Conservation (phyloP, 2,888 invertebrate species). For the Dasysyrphus tricinctus region DNA sequence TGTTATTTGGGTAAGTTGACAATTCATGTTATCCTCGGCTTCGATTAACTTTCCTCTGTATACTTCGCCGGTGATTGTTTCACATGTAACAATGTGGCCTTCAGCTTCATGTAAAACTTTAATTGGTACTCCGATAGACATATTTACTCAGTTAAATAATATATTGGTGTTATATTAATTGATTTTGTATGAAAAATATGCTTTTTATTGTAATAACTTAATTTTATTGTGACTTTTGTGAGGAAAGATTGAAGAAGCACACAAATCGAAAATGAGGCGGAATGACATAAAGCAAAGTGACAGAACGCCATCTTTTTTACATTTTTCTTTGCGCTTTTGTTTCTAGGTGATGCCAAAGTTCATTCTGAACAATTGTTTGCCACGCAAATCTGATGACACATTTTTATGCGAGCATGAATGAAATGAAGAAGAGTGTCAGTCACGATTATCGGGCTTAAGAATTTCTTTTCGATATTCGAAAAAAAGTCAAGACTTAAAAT, state of each 20-base stretch:
- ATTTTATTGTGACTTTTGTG: not conserved
- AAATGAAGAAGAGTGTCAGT: too few species aligned
- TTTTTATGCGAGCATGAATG: too few species aligned
- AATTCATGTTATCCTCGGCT: constrained; percentile 99
- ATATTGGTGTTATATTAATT: constrained; percentile 1
- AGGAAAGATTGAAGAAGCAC: not conserved
- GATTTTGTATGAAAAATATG: not conserved
- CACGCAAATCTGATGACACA: too few species aligned
- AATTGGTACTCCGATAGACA: constrained; percentile 99
- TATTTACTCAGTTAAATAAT: constrained; percentile 83
- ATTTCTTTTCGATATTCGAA: too few species aligned
- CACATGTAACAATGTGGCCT: constrained; percentile 98
- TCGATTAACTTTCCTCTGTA: constrained; percentile 99
- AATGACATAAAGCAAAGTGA: constrained; percentile 31
- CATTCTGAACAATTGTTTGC: not conserved
- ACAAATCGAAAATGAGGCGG: constrained; percentile 35
- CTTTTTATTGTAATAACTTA: not conserved
- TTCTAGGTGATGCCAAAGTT: constrained; percentile 41
- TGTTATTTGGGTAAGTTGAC: constrained; percentile 97
- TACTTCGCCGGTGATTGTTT: constrained; percentile 99
- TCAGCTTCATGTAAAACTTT: constrained; percentile 99
- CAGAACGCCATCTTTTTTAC: constrained; percentile 61
- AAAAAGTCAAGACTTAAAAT: too few species aligned
- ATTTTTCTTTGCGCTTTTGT: not conserved
- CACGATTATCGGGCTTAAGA: too few species aligned